Evolutionary conservation across 2,888 invertebrate species (phyloP).

Genomic region (Eudemis profundana): DNA sequence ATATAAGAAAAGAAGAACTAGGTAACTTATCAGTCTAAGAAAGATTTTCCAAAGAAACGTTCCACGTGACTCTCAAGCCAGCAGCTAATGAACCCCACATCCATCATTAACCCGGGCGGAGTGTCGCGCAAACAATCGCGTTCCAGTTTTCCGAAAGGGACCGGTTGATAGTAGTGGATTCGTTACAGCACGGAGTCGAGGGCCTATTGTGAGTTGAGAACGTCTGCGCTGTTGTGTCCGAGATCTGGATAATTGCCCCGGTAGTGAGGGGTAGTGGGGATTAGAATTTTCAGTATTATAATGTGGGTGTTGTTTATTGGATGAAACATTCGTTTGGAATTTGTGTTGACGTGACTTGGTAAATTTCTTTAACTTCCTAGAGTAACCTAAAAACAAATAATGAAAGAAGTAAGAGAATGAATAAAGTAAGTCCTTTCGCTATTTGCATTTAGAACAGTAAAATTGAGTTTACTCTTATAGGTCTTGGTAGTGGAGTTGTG

Average conservation of each 20-base stretch:
- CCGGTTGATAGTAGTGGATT: conserved; percentile 80
- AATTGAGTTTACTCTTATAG: too few species aligned
- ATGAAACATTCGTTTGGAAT: too few species aligned
- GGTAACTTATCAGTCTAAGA: conserved; percentile 5
- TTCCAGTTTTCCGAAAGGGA: conserved; percentile 77
- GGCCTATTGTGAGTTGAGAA: conserved; percentile 81
- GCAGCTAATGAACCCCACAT: conserved; percentile 75
- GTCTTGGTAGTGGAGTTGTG: too few species aligned
- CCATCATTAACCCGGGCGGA: conserved; percentile 76
- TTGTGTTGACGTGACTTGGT: too few species aligned
- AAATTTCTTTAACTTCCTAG: too few species aligned
- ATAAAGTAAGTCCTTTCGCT: too few species aligned
- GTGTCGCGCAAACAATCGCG: conserved; percentile 80
- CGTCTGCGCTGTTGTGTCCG: conserved; percentile 83
- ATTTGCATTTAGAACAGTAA: too few species aligned
- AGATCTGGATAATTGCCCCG: conserved; percentile 83
- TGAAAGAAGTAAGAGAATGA: too few species aligned
- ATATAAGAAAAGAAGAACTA: background rate
- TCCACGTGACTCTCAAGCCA: conserved; percentile 56
- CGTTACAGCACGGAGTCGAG: conserved; percentile 82
- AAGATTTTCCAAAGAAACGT: conserved; percentile 19
- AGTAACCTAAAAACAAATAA: too few species aligned
- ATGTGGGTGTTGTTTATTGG: conserved; percentile 50
- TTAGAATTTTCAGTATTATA: conserved; percentile 51
- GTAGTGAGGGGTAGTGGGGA: conserved; percentile 53